Conservation (phyloP, 1,140 invertebrate species). For the Calycopis cecrops region DNA sequence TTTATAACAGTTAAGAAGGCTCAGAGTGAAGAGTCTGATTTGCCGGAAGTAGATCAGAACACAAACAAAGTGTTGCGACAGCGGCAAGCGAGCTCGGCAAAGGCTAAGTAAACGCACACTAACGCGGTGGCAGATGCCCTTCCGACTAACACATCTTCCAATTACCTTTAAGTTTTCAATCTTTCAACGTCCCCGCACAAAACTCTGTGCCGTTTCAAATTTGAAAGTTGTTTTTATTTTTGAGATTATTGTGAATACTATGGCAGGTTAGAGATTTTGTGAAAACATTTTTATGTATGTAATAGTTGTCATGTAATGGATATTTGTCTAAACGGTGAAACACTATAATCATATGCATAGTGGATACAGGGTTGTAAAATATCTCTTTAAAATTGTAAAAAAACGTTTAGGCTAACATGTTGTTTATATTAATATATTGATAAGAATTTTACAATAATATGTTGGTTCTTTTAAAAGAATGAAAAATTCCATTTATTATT, state of each 20-base stretch:
- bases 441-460: constrained; percentile 63
- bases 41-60: constrained; percentile 79
- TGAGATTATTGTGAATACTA: neutral
- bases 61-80: constrained; percentile 77
- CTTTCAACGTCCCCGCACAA: constrained; percentile 6
- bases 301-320: constrained; percentile 22
- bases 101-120: constrained; percentile 60
- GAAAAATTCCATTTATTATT: constrained; percentile 52
- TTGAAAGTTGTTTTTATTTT: constrained; percentile 1
- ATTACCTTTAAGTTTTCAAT: constrained; percentile 3
- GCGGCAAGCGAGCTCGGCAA: constrained; percentile 48
- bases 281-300: constrained; percentile 5
- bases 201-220: neutral
- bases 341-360: constrained; percentile 69
- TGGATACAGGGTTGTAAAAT: constrained; percentile 75
- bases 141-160: constrained; percentile 6
- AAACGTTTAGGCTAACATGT: constrained; percentile 64
- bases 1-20: constrained; percentile 71
- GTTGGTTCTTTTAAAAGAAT: constrained; percentile 54
- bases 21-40: constrained; percentile 74
- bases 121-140: constrained; percentile 8
- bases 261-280: neutral
- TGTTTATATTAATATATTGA: constrained; percentile 70
- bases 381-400: constrained; percentile 66
- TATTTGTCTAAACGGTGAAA: constrained; percentile 39